A percentile compares a stretch with the other conserved stretches of the same genome.
Evolutionary conservation across 2,888 invertebrate genomes (phyloP).

Genomic region (Diplolepis rosae): DNA sequence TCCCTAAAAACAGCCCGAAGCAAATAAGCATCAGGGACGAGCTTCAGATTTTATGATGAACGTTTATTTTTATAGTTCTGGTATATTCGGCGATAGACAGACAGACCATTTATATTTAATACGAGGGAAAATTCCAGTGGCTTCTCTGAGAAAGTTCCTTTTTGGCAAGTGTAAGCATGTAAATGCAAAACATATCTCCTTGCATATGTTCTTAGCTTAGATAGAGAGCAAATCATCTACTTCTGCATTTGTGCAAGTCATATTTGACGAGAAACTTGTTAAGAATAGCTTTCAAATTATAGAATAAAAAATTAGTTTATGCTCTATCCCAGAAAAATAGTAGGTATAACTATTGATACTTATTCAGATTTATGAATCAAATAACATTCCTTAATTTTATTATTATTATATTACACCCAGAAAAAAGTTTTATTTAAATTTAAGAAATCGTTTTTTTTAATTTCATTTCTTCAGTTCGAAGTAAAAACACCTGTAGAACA

Average conservation of each 20-base stretch:
- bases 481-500: too few species aligned
- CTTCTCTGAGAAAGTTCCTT: background rate
- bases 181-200: background rate
- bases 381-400: too few species aligned
- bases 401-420: too few species aligned
- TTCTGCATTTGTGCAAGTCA: background rate
- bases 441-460: too few species aligned
- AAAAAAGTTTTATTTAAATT: too few species aligned
- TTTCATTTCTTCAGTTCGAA: too few species aligned
- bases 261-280: slow-evolving; percentile 2
- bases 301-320: too few species aligned
- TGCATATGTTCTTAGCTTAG: background rate
- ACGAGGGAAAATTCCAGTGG: background rate
- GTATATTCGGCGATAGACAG: slow-evolving; percentile 45
- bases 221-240: background rate
- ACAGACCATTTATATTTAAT: slow-evolving; percentile 20
- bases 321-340: too few species aligned
- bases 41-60: slow-evolving; percentile 49
- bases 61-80: slow-evolving; percentile 51
- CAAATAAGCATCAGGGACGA: slow-evolving; percentile 47
- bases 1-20: slow-evolving; percentile 30
- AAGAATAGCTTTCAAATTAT: background rate
- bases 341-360: too few species aligned
- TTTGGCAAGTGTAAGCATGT: background rate
- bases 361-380: too few species aligned